Conservation (phyloP, 2,797 vertebrate species). For the Loris lydekkerianus region DNA sequence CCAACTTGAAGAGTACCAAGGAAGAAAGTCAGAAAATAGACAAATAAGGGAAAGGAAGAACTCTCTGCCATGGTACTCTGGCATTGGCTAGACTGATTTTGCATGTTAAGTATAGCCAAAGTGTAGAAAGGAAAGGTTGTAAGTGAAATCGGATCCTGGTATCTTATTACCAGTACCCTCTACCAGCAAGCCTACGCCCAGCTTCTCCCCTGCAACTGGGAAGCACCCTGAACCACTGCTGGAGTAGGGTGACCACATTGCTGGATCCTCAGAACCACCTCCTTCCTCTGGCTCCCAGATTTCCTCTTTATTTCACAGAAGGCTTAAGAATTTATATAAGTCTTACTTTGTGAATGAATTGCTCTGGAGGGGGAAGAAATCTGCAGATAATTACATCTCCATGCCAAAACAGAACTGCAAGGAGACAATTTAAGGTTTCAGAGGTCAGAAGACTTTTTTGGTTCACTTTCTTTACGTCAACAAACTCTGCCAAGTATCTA, state of each 20-base stretch:
- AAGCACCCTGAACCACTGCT: neutral
- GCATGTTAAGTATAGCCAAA: neutral
- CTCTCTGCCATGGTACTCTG: rapidly evolving
- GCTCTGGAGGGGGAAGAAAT: neutral
- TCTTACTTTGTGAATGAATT: neutral
- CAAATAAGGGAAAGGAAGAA: neutral
- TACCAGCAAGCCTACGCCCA: neutral
- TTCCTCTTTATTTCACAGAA: neutral
- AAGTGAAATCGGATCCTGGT: neutral
- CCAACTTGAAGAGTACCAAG: neutral
- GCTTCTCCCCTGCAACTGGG: neutral
- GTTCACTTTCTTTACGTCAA: slow-evolving; percentile 23
- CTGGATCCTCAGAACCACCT: too few species aligned
- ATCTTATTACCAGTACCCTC: neutral
- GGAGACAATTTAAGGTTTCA: neutral
- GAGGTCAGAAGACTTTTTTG: neutral
- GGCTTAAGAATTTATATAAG: neutral
- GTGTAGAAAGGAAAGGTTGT: neutral
- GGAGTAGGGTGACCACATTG: neutral
- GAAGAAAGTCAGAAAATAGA: neutral
- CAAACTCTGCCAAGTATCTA: neutral
- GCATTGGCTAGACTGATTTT: neutral
- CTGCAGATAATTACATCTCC: neutral
- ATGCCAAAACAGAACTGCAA: neutral
- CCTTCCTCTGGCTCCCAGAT: too few species aligned